Base-by-base conservation (phyloP, 1,140 invertebrate genomes). In the Ceratina calcarata region DNA sequence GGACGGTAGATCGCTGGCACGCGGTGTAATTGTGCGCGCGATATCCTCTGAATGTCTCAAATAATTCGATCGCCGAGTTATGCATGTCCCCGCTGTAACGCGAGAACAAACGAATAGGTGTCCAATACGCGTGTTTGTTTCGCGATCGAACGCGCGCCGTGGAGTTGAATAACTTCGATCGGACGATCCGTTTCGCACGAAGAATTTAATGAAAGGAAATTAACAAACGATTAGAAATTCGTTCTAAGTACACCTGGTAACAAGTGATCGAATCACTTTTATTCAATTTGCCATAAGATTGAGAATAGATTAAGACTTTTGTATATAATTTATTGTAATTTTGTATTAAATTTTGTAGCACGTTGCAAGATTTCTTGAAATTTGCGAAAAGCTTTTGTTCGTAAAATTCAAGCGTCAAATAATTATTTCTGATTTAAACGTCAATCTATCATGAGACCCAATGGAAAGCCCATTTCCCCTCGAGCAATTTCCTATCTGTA, bases 31-130 rank as follows among this genome's bases (percentile, higher is more conserved):
- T 72, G 81, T 82, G 64, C 20, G 64, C 61, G 55, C 61, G 62
- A 70, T 51, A 53, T 71, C 80, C 55, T 70, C 32, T 72, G 24
- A n/a, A 68, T 53, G 69, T 60, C 71, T 84, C 82, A 67, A 66
- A 78, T 83, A 73, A 45, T 83, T 84, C 49, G 57, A 60, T 78
- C 69, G 75, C 78, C 73, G 62, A 67, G n/a, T 57, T 57, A 69
- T 64, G 58, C 51, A 13, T 72, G 15, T 37, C 37, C 3, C 37
- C 13, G 27, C 53, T 83, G 82, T 64, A 84, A 84, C 58, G n/a
- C 45, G 75, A 84, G 82, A 65, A 78, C 13, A 55, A 68, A 60
- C 8, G 37, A 76, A 32, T 1, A 13, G 75, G 55, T 62, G 62
- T 77, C 72, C 55, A 67, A 68, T 65, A 16, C 32, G 45, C 51